These are phyloP conservation scores for Mystacides longicornis DNA, from an alignment of 2,888 invertebrate species.

Conservation along the genomic window DNA sequence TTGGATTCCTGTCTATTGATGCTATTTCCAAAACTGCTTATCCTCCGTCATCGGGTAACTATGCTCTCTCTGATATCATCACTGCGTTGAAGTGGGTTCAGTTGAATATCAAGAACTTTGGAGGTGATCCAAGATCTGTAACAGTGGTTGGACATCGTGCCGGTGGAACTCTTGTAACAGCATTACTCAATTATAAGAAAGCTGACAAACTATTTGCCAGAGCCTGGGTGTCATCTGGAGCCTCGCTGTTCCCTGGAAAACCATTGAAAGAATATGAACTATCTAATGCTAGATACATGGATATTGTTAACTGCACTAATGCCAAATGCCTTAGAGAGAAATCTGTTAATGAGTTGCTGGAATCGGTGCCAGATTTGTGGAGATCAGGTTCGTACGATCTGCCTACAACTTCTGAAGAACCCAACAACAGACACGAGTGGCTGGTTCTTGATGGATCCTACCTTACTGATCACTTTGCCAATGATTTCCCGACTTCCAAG, in stretches of 20 bases:
- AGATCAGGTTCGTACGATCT: constrained; percentile 50
- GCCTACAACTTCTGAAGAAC: constrained; percentile 47
- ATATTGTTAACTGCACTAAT: constrained; percentile 48
- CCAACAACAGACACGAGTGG: constrained; percentile 61
- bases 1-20: constrained; percentile 75
- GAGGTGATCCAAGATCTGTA: constrained; percentile 70
- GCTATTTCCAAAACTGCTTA: constrained; percentile 61
- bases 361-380: constrained; percentile 69
- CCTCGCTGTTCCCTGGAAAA: constrained; percentile 64
- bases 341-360: constrained; percentile 52
- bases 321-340: constrained; percentile 51
- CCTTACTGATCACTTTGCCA: constrained; percentile 58
- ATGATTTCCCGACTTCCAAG: constrained; percentile 49
- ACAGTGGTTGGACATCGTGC: constrained; percentile 80
- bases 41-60: constrained; percentile 76
- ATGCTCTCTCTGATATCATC: constrained; percentile 74
- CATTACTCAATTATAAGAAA: constrained; percentile 55
- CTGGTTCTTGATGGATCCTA: constrained; percentile 66
- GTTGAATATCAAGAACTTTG: constrained; percentile 75
- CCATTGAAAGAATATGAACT: constrained; percentile 53
- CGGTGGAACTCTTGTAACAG: constrained; percentile 76
- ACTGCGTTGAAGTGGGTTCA: constrained; percentile 73
- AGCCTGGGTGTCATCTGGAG: constrained; percentile 75
- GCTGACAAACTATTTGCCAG: constrained; percentile 62
- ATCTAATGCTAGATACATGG: constrained; percentile 54